A percentile compares a stretch with the other conserved stretches of the same genome.
Conservation (phyloP, 1,140 invertebrate genomes). For the Harpegnathos saltator region DNA sequence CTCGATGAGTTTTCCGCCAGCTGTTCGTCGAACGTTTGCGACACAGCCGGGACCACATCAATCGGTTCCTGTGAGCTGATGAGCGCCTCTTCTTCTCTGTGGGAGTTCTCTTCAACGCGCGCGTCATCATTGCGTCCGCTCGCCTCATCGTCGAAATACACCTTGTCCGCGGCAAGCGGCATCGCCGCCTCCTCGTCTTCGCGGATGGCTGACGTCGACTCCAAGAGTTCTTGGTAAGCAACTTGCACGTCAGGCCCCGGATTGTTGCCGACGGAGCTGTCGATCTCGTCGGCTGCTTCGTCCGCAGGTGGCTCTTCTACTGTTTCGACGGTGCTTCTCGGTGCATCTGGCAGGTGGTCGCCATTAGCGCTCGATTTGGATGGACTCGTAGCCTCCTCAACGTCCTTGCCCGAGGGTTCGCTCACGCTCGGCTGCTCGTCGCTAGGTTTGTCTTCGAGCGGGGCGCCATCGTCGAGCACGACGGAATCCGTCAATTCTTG, state of each 20-base stretch:
- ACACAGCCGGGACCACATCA: not conserved
- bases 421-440: not conserved
- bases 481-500: not conserved
- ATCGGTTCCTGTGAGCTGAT: not conserved
- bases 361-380: not conserved
- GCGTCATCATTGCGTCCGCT: not conserved
- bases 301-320: not conserved
- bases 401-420: not conserved
- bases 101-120: not conserved
- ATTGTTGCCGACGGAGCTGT: slow-evolving; percentile 1
- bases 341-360: not conserved
- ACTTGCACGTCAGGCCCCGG: not conserved
- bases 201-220: not conserved
- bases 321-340: not conserved
- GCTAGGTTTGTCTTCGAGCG: not conserved
- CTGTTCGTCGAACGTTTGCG: not conserved
- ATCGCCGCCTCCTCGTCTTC: not conserved
- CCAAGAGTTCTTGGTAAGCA: not conserved
- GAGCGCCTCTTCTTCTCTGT: not conserved
- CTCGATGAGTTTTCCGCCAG: not conserved
- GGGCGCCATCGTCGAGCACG: not conserved
- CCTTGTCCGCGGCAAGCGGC: not conserved
- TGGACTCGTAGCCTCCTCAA: not conserved
- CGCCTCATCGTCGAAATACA: not conserved
- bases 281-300: slow-evolving; percentile 9